Percentiles rank a stretch among this genome's conserved stretches.
phyloP scores from a whole-genome alignment of 2,113 vertebrate genomes.

The Xiphophorus couchianus region DNA sequence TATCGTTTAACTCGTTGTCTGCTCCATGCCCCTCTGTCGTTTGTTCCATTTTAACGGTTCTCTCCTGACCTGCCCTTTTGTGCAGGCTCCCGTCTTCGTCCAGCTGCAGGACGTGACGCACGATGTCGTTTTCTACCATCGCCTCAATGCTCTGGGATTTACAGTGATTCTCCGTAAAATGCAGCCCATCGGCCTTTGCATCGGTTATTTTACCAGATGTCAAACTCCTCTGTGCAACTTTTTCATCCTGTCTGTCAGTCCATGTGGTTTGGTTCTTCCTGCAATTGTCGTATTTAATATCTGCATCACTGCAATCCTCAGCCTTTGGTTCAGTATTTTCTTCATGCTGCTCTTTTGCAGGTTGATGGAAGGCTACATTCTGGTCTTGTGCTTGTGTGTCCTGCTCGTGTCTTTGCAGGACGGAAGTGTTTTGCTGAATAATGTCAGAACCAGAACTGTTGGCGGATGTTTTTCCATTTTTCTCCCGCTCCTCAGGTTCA shows the following conservation, averaged over 20 bases:
- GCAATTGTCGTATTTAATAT: neutral
- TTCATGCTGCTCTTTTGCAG: neutral
- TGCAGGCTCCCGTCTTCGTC: neutral
- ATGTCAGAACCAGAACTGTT: neutral
- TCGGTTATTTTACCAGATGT: neutral
- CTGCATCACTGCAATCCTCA: neutral
- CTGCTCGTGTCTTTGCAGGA: neutral
- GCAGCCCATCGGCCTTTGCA: neutral
- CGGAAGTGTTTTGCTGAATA: neutral
- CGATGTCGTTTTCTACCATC: neutral
- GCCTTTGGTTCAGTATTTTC: neutral
- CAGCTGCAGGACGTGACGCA: neutral
- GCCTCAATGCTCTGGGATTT: neutral
- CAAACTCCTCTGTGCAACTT: neutral
- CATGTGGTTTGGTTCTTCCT: neutral
- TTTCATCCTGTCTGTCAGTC: neutral
- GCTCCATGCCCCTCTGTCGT: neutral
- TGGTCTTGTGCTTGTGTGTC: neutral
- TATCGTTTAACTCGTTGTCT: neutral
- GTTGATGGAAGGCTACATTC: neutral
- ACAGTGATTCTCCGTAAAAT: neutral
- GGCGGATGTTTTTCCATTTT: neutral
- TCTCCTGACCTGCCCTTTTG: neutral
- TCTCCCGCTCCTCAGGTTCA: neutral
- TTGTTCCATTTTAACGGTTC: neutral